Base-by-base conservation (phyloP, 2,888 invertebrate species). In the Yponomeuta cagnagella region DNA sequence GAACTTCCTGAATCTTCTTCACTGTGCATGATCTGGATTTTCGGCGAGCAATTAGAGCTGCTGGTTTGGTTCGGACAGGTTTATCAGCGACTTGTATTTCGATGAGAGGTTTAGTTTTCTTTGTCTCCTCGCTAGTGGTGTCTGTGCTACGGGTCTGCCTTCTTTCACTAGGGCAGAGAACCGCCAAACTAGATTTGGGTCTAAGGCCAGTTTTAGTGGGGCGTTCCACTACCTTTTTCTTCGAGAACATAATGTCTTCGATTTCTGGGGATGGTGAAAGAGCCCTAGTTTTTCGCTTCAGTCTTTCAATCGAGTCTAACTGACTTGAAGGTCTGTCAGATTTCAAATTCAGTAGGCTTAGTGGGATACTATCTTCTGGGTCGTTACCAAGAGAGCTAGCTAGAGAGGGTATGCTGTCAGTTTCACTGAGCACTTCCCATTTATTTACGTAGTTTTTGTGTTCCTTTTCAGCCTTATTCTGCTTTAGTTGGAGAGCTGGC, bases 351-450 rank as follows among this genome's bases (percentile, higher is more conserved):
- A 93, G 84, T 71, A 93, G 83, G 75, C 92, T 91, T 70, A 93
- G 87, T 33, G 93, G 93, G 76, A 94, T 94, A 73, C 93, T 88
- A 75, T 94, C 94, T 77, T 94, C 94, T n/a, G 93, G 93, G 74
- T 93, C 93, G 74, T 92, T 92, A 68, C 91, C 83, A 37, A 90
- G 75, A n/a, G 91, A 89, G 76, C 91, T 90, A 10, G 89, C 79
- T 71, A 92, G 77, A 67, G 92, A 92, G 2, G 94, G 94, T 75
- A 94, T 89, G 77, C 94, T 94, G 73, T 94, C 94, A 48, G 93
- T 93, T 76, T 94, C 94, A 80, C 94, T 94, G 70, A 93, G 86
- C 5, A 92, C 90, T 79, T 94, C 94, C 93, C 93, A 93, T 81
- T 93, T 93, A 72, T 92, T 90, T 1, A 92, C 79, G 72, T 90